Conservation (phyloP, 2,113 vertebrate species). For the Anarrhichthys ocellatus region DNA sequence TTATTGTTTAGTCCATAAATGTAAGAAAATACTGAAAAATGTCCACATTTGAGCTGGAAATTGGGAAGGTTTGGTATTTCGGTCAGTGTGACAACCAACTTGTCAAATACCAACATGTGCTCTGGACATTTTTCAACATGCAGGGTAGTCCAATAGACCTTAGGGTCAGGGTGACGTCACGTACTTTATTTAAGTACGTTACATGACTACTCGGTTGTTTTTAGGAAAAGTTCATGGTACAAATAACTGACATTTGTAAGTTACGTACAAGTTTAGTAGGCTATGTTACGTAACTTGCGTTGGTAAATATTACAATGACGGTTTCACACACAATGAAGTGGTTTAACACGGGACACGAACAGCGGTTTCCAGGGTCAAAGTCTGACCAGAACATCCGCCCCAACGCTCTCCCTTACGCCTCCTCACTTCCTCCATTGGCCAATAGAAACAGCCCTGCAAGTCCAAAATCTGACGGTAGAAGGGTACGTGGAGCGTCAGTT, state of each 20-base stretch:
- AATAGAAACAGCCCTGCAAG: neutral
- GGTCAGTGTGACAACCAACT: no score
- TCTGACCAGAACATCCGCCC: neutral
- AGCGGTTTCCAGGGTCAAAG: neutral
- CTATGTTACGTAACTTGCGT: neutral
- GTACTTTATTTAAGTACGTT: neutral
- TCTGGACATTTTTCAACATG: no score
- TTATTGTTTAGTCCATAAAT: neutral
- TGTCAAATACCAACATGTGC: no score
- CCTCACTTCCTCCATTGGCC: neutral
- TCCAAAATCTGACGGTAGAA: no score
- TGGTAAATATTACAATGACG: neutral
- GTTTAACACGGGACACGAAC: neutral
- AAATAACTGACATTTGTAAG: neutral
- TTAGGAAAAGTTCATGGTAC: no score
- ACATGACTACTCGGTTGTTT: neutral
- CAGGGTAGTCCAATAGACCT: no score
- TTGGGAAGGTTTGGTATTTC: no score
- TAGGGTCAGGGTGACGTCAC: no score
- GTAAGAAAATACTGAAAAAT: neutral
- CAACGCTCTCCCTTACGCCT: neutral
- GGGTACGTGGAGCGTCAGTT: no score
- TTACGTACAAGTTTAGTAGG: neutral
- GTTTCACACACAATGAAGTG: neutral
- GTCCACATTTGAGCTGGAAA: no score